A percentile compares a stretch with the other conserved stretches of the same genome.
Evolutionary conservation across 1,140 invertebrate genomes (phyloP).

Genomic region (Eurytemora carolleeae): DNA sequence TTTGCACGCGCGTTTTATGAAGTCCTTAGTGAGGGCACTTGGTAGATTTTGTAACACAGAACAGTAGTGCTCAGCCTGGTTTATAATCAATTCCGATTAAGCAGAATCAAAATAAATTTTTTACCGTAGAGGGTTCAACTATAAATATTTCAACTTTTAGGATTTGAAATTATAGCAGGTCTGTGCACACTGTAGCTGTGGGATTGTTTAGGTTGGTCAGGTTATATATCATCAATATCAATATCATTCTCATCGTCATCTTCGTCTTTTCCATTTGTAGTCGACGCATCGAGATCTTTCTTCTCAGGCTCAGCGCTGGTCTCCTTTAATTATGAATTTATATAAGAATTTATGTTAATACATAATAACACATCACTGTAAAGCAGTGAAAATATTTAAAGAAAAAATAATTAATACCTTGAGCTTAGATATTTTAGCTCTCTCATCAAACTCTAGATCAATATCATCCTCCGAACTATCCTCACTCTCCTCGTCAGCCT

Average conservation of each 20-base stretch:
- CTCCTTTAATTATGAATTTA: constrained; percentile 39
- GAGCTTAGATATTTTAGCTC: constrained; percentile 23
- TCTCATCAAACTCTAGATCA: constrained; percentile 23
- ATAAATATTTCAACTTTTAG: no score
- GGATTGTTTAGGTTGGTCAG: no score
- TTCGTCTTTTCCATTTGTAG: constrained; percentile 25
- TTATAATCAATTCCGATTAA: no score
- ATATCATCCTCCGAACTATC: constrained; percentile 47
- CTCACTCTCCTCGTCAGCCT: constrained; percentile 77
- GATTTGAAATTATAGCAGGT: no score
- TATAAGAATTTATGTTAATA: constrained; percentile 9
- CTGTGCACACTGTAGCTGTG: no score
- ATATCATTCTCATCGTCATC: constrained; percentile 47
- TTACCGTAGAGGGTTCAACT: no score
- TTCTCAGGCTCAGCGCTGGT: constrained; percentile 51
- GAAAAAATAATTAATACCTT: not conserved
- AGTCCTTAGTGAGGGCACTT: no score
- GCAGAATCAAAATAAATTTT: no score
- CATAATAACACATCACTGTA: constrained; percentile 14
- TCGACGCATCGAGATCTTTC: constrained; percentile 30
- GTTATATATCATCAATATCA: constrained; percentile 79
- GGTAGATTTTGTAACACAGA: no score
- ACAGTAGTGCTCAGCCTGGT: no score
- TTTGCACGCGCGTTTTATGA: no score
- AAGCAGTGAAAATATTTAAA: constrained; percentile 1